phyloP scores from a whole-genome alignment of 2,113 vertebrate species.

The rat (Rattus norvegicus) region GRCr8 NC_086034.1:34037001-34037500 shows the following conservation, averaged over 20 bases:
- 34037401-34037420: not conserved
- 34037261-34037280: not conserved
- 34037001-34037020: not conserved
- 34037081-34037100: not conserved
- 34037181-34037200: not conserved
- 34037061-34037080: not conserved
- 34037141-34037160: not conserved
- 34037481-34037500: not conserved
- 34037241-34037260: not conserved
- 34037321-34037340: not conserved
- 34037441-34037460: not conserved
- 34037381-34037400: no score
- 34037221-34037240: not conserved
- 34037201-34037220: not conserved
- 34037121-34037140: not conserved
- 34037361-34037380: not conserved
- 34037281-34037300: not conserved
- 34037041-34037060: no score
- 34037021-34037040: not conserved
- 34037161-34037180: not conserved
- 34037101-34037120: slow-evolving; percentile 6
- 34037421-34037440: not conserved
- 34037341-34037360: not conserved
- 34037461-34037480: not conserved
- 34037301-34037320: not conserved